phyloP scores from a whole-genome alignment of 1,140 invertebrate species.

The Reticulitermes speratus region DNA sequence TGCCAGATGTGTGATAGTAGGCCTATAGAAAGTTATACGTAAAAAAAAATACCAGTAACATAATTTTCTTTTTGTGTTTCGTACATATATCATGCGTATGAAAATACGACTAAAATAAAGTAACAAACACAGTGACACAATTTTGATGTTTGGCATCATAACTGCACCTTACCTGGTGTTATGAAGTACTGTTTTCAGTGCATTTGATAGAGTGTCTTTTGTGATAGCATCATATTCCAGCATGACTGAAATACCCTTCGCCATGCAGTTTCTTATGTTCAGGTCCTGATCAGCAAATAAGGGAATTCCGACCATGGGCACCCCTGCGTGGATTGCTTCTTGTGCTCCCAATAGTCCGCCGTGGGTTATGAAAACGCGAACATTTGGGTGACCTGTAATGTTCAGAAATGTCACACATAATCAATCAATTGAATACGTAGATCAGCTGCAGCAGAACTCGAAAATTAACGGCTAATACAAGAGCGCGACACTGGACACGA shows the following conservation, averaged over 20 bases:
- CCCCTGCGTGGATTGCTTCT: conserved; percentile 51
- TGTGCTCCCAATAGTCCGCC: conserved; percentile 51
- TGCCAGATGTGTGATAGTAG: too few species aligned
- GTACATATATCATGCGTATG: too few species aligned
- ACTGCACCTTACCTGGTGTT: conserved; percentile 4
- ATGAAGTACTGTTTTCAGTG: neutral
- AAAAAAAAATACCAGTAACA: too few species aligned
- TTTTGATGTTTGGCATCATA: too few species aligned
- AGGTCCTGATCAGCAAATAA: conserved; percentile 49
- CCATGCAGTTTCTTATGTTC: conserved; percentile 53
- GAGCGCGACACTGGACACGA: too few species aligned
- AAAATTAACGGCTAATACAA: too few species aligned
- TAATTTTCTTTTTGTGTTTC: too few species aligned
- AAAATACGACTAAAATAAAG: too few species aligned
- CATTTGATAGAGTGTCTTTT: neutral
- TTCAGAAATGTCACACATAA: neutral
- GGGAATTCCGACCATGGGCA: conserved; percentile 51
- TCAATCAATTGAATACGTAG: neutral
- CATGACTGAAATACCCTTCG: conserved; percentile 49
- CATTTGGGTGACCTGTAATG: conserved; percentile 45
- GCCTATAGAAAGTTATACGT: too few species aligned
- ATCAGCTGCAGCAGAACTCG: too few species aligned
- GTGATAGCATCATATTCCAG: conserved; percentile 36
- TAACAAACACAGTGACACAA: too few species aligned
- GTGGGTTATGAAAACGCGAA: conserved; percentile 49